These are phyloP conservation scores for Linnaemya vulpina DNA, from an alignment of 2,888 invertebrate genomes.

Conservation along the genomic window DNA sequence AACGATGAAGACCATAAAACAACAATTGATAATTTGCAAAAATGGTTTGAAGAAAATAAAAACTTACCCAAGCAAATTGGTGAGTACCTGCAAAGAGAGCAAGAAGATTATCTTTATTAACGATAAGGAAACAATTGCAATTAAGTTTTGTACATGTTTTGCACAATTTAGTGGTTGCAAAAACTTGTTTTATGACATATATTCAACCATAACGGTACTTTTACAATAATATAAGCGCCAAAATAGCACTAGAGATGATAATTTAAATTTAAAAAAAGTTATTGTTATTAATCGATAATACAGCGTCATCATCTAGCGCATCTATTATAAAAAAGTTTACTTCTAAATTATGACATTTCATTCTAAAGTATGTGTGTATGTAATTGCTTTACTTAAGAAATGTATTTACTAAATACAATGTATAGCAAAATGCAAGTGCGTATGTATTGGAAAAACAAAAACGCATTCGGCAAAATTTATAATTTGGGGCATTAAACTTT, in stretches of 20 bases:
- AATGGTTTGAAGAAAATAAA: conserved; percentile 77
- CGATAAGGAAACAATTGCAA: not conserved
- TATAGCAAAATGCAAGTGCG: too few relatives aligned
- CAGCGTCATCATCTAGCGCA: not conserved
- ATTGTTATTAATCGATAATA: conserved; percentile 47
- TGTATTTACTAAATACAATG: too few relatives aligned
- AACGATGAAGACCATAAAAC: conserved; percentile 72
- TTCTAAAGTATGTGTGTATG: too few relatives aligned
- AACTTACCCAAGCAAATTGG: conserved; percentile 78
- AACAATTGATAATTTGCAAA: conserved; percentile 75
- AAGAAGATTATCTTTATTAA: conserved; percentile 7
- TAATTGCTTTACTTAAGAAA: too few relatives aligned
- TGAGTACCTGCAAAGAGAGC: conserved; percentile 31
- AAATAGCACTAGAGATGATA: conserved; percentile 44
- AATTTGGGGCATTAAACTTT: too few relatives aligned
- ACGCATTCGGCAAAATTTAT: too few relatives aligned
- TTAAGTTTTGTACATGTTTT: not conserved
- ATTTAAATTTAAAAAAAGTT: not conserved
- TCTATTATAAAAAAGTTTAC: not conserved
- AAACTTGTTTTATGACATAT: conserved; percentile 23
- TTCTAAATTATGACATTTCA: too few relatives aligned
- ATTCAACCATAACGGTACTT: not conserved
- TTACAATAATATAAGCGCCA: conserved; percentile 34
- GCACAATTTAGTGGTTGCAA: not conserved
- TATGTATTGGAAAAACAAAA: too few relatives aligned